A percentile compares a stretch with the other conserved stretches of the same genome.
These are phyloP conservation scores for Anolis carolinensis DNA, from an alignment of 2,113 vertebrate genomes.

Conservation along the genomic window DNA sequence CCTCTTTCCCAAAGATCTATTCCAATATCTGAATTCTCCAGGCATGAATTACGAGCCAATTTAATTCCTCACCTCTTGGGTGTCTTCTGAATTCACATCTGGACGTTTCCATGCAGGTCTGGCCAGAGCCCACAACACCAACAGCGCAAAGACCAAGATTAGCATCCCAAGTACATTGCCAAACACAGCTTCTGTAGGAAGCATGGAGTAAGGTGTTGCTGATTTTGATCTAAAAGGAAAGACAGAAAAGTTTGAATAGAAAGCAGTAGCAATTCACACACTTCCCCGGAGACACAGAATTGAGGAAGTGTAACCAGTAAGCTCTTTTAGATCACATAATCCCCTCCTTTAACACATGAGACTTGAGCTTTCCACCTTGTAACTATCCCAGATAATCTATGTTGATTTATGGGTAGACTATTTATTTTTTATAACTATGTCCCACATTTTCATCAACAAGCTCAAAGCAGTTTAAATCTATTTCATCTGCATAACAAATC, in stretches of 20 bases:
- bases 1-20: neutral
- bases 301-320: neutral
- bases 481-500: neutral
- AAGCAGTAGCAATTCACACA: conserved; percentile 8
- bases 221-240: conserved; percentile 71
- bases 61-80: conserved; percentile 56
- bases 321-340: neutral
- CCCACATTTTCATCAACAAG: neutral
- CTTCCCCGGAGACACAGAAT: neutral
- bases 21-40: neutral
- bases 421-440: neutral
- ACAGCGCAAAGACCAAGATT: conserved; percentile 81
- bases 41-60: accelerated
- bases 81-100: conserved; percentile 59
- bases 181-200: conserved; percentile 85
- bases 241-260: neutral
- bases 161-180: conserved; percentile 85
- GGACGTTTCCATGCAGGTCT: conserved; percentile 85
- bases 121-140: conserved; percentile 84
- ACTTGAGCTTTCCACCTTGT: neutral
- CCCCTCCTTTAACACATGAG: neutral
- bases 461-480: neutral
- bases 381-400: neutral
- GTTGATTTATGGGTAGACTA: neutral
- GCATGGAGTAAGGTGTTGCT: conserved; percentile 69